Evolutionary conservation across 2,888 invertebrate species (phyloP), one percentile per base, ranked within the genome.

Genomic region (Neoascia interrupta): DNA sequence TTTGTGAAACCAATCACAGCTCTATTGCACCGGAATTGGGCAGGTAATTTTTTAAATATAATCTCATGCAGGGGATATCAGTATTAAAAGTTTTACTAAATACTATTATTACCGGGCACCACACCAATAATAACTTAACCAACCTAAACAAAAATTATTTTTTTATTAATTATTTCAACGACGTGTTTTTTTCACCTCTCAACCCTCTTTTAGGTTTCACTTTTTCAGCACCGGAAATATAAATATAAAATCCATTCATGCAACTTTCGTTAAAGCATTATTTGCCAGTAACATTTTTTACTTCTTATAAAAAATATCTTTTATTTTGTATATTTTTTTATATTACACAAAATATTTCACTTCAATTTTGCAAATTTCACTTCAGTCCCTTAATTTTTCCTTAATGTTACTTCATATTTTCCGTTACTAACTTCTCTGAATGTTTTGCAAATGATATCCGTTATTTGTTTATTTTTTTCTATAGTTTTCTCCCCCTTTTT

Each of bases 241-340:
- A n/a, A n/a, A n/a, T n/a, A 15, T 37, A 1, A 31, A 19, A 13
- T 18, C 19, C 18, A 47, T 39, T 23, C 37, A 15, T n/a, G n/a
- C n/a, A n/a, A n/a, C n/a, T 13, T 21, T 60, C 64, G 45, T 76
- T 72, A 21, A 76, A 70, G 76, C 70, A 76, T 76, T 66, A 36
- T 34, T 76, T 76, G 76, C 64, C 76, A 76, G 70, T 76, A 76
- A n/a, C 26, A 31, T 18, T 16, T 58, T 15, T 45, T 18, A 23
- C 4, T 21, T n/a, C n/a, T n/a, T n/a, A n/a, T n/a, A n/a, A n/a
- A n/a, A n/a, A 16, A 36, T 37, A 37, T 31, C 36, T 19, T 19
- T 37, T 28, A 34, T 34, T 47, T 23, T 47, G 10, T 54, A 41
- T 31, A 64, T 39, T 37, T 53, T n/a, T 26, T 11, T n/a, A 26